Evolutionary conservation across 2,888 invertebrate genomes (phyloP).

Genomic region (Augochlorella aurata): DNA sequence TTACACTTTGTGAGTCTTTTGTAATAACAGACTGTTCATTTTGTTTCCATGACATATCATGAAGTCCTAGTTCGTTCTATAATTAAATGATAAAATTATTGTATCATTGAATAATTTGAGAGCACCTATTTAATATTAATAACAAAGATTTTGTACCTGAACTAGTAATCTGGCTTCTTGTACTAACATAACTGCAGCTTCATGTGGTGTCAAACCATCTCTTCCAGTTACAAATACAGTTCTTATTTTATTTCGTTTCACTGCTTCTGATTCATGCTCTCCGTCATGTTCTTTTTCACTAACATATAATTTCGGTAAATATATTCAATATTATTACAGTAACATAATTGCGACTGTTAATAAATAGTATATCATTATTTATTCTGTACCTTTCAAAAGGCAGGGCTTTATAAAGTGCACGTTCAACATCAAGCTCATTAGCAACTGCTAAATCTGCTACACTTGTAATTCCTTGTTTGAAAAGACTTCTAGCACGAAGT

Average conservation of each 20-base stretch:
- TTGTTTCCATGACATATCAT: conserved; percentile 87
- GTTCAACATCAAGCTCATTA: conserved; percentile 87
- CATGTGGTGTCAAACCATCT: conserved; percentile 89
- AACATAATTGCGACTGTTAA: not conserved
- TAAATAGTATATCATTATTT: conserved; percentile 10
- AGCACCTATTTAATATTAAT: not conserved
- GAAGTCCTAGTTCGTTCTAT: conserved; percentile 89
- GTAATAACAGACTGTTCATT: conserved; percentile 59
- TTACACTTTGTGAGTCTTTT: conserved; percentile 22
- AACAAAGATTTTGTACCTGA: conserved; percentile 76
- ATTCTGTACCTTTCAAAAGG: conserved; percentile 89
- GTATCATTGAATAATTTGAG: not conserved
- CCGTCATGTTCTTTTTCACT: conserved; percentile 88
- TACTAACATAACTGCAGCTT: conserved; percentile 91
- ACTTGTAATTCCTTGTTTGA: conserved; percentile 90
- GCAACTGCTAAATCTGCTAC: conserved; percentile 91
- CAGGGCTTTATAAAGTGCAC: conserved; percentile 88
- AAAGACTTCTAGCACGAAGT: conserved; percentile 91
- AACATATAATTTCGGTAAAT: conserved; percentile 28
- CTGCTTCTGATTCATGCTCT: conserved; percentile 86
- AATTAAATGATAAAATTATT: conserved; percentile 72
- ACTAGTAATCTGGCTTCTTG: conserved; percentile 89
- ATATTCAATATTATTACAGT: not conserved
- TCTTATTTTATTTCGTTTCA: conserved; percentile 87
- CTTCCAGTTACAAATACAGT: conserved; percentile 91